phyloP scores from a whole-genome alignment of 2,888 invertebrate species.

The Dendrolimus pini region DNA sequence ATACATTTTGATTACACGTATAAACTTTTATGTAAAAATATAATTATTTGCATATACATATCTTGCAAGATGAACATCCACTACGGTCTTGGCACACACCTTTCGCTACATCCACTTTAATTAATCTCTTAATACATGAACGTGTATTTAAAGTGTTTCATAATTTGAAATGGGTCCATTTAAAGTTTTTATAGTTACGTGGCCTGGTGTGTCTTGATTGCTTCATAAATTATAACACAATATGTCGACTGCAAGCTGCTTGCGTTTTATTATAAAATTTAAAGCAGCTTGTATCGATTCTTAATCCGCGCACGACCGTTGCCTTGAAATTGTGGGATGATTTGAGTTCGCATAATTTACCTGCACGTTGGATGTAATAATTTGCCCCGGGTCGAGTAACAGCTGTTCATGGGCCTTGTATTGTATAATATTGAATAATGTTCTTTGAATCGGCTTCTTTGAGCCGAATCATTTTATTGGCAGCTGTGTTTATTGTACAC shows the following conservation, averaged over 20 bases:
- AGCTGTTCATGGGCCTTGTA: constrained; percentile 49
- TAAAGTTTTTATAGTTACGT: no score
- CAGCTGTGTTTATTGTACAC: constrained; percentile 10
- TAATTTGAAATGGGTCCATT: no score
- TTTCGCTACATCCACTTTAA: no score
- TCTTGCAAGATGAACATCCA: no score
- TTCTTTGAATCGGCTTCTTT: constrained; percentile 35
- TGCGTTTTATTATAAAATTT: neutral
- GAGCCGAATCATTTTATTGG: constrained; percentile 12
- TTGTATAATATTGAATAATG: constrained; percentile 40
- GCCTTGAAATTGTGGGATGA: constrained; percentile 19
- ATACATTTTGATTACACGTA: no score
- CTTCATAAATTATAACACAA: no score
- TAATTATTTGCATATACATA: no score
- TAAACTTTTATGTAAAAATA: no score
- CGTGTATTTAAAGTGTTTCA: no score
- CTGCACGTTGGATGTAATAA: constrained; percentile 44
- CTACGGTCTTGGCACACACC: no score
- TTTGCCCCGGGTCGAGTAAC: constrained; percentile 31
- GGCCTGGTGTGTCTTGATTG: no score
- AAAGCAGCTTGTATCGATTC: neutral
- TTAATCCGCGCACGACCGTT: constrained; percentile 19
- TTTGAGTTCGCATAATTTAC: constrained; percentile 45
- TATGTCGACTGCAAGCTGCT: neutral
- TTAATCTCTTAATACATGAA: no score